Conservation (phyloP, 2,113 vertebrate genomes). For the Felis chaus region DNA sequence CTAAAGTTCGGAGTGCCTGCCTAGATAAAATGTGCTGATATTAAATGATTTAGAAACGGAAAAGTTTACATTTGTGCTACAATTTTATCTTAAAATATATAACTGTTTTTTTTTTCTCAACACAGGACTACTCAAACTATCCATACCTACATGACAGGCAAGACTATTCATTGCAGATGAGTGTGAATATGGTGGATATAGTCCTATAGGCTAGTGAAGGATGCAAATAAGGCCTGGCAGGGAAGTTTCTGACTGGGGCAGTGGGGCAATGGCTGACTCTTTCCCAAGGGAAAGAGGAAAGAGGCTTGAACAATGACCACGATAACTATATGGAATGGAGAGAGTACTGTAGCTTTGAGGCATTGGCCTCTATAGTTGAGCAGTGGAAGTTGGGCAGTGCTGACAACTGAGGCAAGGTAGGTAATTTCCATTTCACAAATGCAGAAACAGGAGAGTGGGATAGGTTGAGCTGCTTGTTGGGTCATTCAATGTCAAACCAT, state of each 20-base stretch:
- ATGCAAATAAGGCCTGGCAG: background rate
- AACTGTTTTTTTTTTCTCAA: background rate
- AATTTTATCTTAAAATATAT: background rate
- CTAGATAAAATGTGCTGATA: background rate
- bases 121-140: background rate
- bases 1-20: accelerated
- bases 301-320: accelerated
- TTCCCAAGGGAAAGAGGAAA: background rate
- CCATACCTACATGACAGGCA: background rate
- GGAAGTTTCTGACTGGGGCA: background rate
- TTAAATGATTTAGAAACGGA: background rate
- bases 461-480: too few species aligned
- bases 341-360: accelerated
- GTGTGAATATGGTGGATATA: background rate
- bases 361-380: background rate
- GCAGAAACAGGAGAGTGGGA: background rate
- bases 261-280: background rate
- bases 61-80: background rate
- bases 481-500: background rate
- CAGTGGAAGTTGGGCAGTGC: background rate
- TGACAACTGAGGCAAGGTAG: background rate
- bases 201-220: background rate
- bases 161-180: background rate
- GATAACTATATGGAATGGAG: accelerated
- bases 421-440: background rate